Evolutionary conservation across 1,140 invertebrate species (phyloP).

Genomic region (Drosophila nigromelanica): DNA sequence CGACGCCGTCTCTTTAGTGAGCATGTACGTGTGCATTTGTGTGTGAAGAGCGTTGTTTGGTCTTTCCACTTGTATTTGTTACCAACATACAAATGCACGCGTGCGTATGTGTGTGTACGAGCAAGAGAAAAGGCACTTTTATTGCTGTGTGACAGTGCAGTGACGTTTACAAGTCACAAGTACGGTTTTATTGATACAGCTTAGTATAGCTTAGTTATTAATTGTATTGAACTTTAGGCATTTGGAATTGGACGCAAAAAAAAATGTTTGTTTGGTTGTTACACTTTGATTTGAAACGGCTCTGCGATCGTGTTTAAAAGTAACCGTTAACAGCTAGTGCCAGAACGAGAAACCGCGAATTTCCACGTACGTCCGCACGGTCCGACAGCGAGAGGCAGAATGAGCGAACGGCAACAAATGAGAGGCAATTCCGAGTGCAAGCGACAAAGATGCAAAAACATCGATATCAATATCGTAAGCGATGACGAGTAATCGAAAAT

Average conservation of each 20-base stretch:
- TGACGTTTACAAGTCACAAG: conserved; percentile 29
- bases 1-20: not conserved
- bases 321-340: conserved; percentile 14
- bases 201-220: not conserved
- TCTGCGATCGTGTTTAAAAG: conserved; percentile 30
- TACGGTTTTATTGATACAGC: conserved; percentile 15
- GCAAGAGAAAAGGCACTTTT: conserved; percentile 48
- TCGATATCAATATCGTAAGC: conserved; percentile 12
- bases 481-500: not conserved
- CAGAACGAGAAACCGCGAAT: not conserved
- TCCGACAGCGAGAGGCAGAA: conserved; percentile 32
- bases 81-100: conserved; percentile 29
- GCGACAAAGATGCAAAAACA: conserved; percentile 1
- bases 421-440: conserved; percentile 20
- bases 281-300: conserved; percentile 20
- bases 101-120: conserved; percentile 7
- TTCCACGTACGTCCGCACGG: conserved; percentile 12
- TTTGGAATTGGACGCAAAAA: not conserved
- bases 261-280: conserved; percentile 30
- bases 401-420: conserved; percentile 21
- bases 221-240: not conserved
- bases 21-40: not conserved
- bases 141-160: conserved; percentile 42
- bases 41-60: conserved; percentile 27
- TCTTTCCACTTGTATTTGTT: conserved; percentile 46